phyloP scores from a whole-genome alignment of 1,140 invertebrate genomes.

The Aphelinus atriplicis region DNA sequence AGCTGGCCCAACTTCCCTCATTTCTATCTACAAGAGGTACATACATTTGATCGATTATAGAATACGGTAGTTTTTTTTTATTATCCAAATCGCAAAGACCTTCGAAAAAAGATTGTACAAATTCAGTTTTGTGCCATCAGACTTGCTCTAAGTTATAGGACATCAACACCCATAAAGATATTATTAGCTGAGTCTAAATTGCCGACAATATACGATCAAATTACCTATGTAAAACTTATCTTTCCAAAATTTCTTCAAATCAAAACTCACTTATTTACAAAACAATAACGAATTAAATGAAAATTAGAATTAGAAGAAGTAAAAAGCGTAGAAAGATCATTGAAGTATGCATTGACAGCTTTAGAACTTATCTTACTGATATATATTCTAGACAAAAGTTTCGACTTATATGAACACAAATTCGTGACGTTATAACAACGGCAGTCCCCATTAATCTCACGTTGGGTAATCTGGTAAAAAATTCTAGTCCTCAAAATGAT shows the following conservation, averaged over 20 bases:
- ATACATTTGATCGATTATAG: slow-evolving; percentile 26
- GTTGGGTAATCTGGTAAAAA: background rate
- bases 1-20: slow-evolving; percentile 17
- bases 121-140: slow-evolving; percentile 24
- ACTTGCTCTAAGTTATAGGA: slow-evolving; percentile 17
- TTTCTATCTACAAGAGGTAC: slow-evolving; percentile 27
- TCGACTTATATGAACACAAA: background rate
- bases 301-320: background rate
- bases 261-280: background rate
- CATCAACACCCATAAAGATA: background rate
- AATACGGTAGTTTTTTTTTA: slow-evolving; percentile 31
- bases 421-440: background rate
- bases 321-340: background rate
- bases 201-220: background rate
- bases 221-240: background rate
- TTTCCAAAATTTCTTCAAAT: background rate
- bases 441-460: background rate
- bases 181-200: background rate
- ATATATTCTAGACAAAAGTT: background rate
- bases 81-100: background rate
- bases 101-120: slow-evolving; percentile 8
- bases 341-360: background rate
- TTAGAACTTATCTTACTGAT: background rate
- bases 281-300: background rate
- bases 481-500: background rate